These are phyloP conservation scores for Vulpes vulpes DNA, from an alignment of 2,113 vertebrate genomes.

Conservation along the genomic window DNA sequence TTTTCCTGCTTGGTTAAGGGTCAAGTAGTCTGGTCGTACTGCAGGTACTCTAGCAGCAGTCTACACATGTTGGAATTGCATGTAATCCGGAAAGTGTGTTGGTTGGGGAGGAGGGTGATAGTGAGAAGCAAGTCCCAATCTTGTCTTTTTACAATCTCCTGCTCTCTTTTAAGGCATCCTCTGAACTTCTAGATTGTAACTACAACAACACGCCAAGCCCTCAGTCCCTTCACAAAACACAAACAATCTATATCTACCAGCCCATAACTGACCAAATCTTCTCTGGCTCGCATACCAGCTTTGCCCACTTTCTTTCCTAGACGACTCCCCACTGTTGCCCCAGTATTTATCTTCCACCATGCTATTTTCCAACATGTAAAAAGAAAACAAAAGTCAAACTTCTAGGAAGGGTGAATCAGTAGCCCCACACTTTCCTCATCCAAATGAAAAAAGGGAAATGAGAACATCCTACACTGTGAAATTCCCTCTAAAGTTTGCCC, in stretches of 20 bases:
- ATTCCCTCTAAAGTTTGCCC: not conserved
- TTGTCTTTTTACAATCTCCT: not conserved
- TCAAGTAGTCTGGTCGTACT: not conserved
- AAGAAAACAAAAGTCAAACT: not conserved
- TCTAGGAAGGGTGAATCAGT: not conserved
- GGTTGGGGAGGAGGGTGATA: not conserved
- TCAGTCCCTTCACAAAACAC: not conserved
- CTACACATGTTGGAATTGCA: not conserved
- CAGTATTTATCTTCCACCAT: not conserved
- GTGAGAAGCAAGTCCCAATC: conserved; percentile 12
- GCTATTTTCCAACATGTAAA: not conserved
- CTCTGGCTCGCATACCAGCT: not conserved
- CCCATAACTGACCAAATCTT: not conserved
- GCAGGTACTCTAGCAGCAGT: not conserved
- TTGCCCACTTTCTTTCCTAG: conserved; percentile 5
- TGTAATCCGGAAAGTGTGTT: not conserved
- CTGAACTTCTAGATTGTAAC: conserved; percentile 6
- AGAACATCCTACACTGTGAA: not conserved
- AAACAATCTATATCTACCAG: not conserved
- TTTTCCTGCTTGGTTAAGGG: not conserved
- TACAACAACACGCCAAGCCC: conserved; percentile 21
- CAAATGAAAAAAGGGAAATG: not conserved
- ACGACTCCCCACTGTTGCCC: not conserved
- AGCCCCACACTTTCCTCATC: not conserved
- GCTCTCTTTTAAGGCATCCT: not conserved